Base-by-base conservation (phyloP, 2,888 invertebrate genomes). In the Stenoptilia bipunctidactyla region DNA sequence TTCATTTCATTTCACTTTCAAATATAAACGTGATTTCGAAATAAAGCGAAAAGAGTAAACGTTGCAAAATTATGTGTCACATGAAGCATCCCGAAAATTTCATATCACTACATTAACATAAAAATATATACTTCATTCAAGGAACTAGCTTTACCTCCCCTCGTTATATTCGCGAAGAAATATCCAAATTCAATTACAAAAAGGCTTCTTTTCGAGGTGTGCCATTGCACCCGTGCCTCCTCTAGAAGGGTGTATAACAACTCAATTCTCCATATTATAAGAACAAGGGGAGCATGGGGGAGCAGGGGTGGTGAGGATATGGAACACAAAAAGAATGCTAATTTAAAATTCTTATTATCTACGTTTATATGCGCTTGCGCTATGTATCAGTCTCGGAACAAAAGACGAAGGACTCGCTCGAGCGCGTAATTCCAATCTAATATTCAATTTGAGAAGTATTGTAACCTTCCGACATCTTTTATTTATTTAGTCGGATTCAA, bases 111-210 rank as follows among this genome's bases (percentile, higher is more conserved):
- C 66, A 71, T 68, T 67, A 65, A 63, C 64, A 71, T 69, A 60
- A 64, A 63, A 5, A 20, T 8, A 8, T 20, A 20, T 20, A 20
- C 20, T 62, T 60, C 61, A 62, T 62, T 58, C 61, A 63, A 51
- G 55, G 64, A 73, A 74, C 73, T 72, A 71, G 66, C 64, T 59
- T 65, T 50, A 54, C 68, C 68, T 65, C 72, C 73, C 69, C 56
- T 63, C 66, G 66, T 67, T 71, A 70, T 67, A 72, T 75, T 67
- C 79, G 65, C 66, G 63, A 69, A 71, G 69, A 74, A 79, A 77
- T 79, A 80, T 82, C 82, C 71, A 72, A 82, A 83, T 83, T 83
- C 83, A 83, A 83, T 83, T 83, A 82, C 80, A 77, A 77, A 76
- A 76, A 77, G 80, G 79, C 74, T 80, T 76, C 74, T 67, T 53